Evolutionary conservation across 2,888 invertebrate genomes (phyloP).

Genomic region (Lycophotia porphyrea): DNA sequence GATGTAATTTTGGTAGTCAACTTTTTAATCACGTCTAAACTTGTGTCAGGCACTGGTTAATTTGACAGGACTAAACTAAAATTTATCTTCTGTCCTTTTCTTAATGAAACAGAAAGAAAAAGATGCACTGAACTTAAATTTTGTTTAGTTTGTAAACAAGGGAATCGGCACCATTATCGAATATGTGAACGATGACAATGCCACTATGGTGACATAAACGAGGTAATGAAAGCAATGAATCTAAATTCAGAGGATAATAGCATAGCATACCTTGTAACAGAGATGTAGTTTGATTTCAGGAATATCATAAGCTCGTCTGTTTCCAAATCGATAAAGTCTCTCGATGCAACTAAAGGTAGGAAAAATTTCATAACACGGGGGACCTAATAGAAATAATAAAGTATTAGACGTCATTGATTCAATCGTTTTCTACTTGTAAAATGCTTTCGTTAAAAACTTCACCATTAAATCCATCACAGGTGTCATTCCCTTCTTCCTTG

Average conservation of each 20-base stretch:
- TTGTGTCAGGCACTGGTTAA: no score
- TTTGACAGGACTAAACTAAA: no score
- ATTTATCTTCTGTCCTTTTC: no score
- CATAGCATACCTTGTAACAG: constrained; percentile 91
- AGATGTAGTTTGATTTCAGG: constrained; percentile 93
- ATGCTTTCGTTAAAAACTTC: constrained; percentile 23
- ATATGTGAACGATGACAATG: neutral
- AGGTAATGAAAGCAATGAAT: neutral
- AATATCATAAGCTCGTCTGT: constrained; percentile 92
- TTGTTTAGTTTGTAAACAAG: no score
- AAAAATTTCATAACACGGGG: constrained; percentile 94
- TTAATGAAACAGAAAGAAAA: no score
- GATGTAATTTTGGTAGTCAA: no score
- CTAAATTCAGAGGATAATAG: neutral
- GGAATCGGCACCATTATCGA: no score
- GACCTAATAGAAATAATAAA: constrained; percentile 79
- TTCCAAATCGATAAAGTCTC: constrained; percentile 92
- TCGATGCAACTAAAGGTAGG: constrained; percentile 93
- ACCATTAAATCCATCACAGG: constrained; percentile 93
- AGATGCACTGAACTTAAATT: no score
- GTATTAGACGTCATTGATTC: neutral
- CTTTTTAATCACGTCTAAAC: no score
- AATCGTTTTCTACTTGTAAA: neutral
- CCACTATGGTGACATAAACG: no score
- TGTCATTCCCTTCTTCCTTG: constrained; percentile 88